A percentile compares a stretch with the other conserved stretches of the same genome.
These are phyloP conservation scores for Pogonomyrmex barbatus DNA, from an alignment of 1,140 invertebrate genomes.

Conservation along the genomic window DNA sequence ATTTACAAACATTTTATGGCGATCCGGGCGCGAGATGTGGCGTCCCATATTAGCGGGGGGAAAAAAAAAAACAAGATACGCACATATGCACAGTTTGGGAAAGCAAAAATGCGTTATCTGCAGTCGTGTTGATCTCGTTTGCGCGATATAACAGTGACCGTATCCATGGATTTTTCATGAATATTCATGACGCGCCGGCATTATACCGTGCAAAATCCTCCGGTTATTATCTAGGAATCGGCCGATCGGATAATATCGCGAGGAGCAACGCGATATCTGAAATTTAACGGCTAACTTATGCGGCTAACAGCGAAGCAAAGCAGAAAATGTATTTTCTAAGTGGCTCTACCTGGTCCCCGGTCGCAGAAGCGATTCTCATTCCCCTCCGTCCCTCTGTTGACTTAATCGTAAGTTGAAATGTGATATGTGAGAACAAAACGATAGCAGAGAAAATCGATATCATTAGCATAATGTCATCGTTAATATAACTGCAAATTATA, in stretches of 20 bases:
- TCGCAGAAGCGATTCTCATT: neutral
- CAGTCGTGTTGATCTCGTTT: constrained; percentile 69
- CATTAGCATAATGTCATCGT: constrained; percentile 45
- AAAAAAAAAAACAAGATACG: constrained; percentile 11
- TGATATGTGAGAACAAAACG: neutral
- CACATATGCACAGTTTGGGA: constrained; percentile 6
- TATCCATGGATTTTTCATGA: constrained; percentile 73
- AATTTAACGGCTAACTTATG: constrained; percentile 45
- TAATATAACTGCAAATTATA: neutral
- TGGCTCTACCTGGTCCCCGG: neutral
- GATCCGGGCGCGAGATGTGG: neutral
- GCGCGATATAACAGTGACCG: constrained; percentile 68
- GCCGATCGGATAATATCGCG: constrained; percentile 58
- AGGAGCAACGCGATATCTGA: constrained; percentile 31
- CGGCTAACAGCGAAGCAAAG: constrained; percentile 34
- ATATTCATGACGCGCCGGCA: constrained; percentile 71
- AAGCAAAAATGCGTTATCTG: constrained; percentile 63
- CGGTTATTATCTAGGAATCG: constrained; percentile 66
- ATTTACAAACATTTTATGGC: constrained; percentile 38
- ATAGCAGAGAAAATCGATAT: constrained; percentile 13
- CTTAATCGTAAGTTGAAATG: constrained; percentile 11
- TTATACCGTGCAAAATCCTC: constrained; percentile 36
- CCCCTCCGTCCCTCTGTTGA: neutral
- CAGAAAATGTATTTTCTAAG: constrained; percentile 46
- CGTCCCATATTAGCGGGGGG: constrained; percentile 17